Evolutionary conservation across 2,888 invertebrate species (phyloP).

Genomic region (Caenorhabditis imperialis): DNA sequence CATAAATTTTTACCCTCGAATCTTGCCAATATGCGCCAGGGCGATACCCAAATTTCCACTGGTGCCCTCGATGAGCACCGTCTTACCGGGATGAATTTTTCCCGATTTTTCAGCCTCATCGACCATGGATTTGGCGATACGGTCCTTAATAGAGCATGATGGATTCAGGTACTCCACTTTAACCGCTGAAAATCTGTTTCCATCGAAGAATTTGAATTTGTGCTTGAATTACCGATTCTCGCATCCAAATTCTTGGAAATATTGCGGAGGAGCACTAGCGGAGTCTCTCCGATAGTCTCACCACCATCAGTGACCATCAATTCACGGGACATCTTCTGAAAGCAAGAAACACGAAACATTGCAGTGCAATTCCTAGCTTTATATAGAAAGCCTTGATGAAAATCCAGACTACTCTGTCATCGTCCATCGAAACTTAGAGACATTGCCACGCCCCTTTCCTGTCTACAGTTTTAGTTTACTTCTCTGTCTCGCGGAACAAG

Average conservation of each 20-base stretch:
- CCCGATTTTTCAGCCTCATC: conserved; percentile 61
- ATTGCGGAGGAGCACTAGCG: conserved; percentile 69
- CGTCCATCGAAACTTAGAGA: too few species aligned
- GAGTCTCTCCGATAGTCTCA: conserved; percentile 69
- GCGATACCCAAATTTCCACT: conserved; percentile 77
- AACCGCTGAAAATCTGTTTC: conserved; percentile 72
- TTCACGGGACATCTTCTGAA: conserved; percentile 44
- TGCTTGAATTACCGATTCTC: conserved; percentile 62
- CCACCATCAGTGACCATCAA: conserved; percentile 50
- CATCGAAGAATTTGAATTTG: too few species aligned
- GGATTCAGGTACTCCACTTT: conserved; percentile 77
- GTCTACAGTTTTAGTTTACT: too few species aligned
- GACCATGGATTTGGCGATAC: conserved; percentile 74
- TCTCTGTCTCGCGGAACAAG: too few species aligned
- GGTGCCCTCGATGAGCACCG: conserved; percentile 71
- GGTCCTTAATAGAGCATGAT: conserved; percentile 74
- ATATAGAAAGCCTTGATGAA: too few species aligned
- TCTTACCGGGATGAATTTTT: conserved; percentile 56
- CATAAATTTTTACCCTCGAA: conserved; percentile 28
- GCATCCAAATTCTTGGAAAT: conserved; percentile 68
- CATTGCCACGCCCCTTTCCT: too few species aligned
- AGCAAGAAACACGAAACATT: not conserved
- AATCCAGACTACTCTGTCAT: too few species aligned
- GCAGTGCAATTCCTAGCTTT: too few species aligned
- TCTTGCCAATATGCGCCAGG: conserved; percentile 66